Base-by-base conservation (phyloP, 2,797 vertebrate species). In the Benthosema pterotum region DNA sequence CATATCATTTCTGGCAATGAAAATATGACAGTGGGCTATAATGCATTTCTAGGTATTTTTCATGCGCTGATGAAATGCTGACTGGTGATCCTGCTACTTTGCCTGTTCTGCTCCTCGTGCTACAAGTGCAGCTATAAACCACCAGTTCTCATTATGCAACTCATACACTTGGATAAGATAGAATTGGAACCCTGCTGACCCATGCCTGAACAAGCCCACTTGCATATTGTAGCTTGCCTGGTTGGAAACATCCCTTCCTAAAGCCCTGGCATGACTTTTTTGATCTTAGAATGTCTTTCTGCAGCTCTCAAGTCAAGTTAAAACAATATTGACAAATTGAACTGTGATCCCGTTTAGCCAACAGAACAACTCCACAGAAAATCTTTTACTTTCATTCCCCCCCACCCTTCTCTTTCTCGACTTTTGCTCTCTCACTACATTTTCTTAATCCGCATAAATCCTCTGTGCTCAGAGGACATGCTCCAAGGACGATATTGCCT, bases 401-500 rank as follows among this genome's bases (percentile, higher is more conserved):
- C 25, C n/a, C n/a, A n/a, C n/a, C n/a, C n/a, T n/a, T 63, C 16
- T 22, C 1, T 3, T 18, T 57, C 42, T 22, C 22, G 22, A 25
- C 22, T 25, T 25, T 5, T 25, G 3, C 2, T 53, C 58, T 51
- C 55, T 60, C 56, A 65, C 19, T 75, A 46, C 50, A 75, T 64
- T 75, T 84, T 50, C 74, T 80, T 52, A 64, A 86, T 82, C 71
- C 81, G 22, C 63, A 79, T 73, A 69, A 84, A 77, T 77, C 54
- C 56, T 32, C 8, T 18, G 32, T 67, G 50, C 64, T 67, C 53
- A 42, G 61, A 72, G 60, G 60, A 75, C 53, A 15, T 53, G 57
- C 45, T 59, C 58, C 69, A 79, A 77, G 76, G 72, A 53, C 56
- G 47, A 6, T 19, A 38, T 60, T 53, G 42, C 69, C 58, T 52